phyloP scores from a whole-genome alignment of 2,888 invertebrate genomes.

The Bugula neritina region DNA sequence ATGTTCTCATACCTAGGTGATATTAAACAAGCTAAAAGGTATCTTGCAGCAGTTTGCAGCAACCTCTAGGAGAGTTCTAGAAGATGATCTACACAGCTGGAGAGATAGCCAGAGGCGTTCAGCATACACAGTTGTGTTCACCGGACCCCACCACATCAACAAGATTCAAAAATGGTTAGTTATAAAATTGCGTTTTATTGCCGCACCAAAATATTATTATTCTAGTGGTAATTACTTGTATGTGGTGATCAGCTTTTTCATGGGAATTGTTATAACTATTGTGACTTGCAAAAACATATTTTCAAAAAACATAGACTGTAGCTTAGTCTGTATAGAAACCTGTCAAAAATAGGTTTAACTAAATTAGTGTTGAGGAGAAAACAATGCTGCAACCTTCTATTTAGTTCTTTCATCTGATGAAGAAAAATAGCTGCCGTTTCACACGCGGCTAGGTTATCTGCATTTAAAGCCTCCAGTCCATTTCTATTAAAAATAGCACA shows the following conservation, averaged over 20 bases:
- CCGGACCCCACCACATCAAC: neutral
- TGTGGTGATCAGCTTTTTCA: neutral
- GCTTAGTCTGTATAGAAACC: too few relatives aligned
- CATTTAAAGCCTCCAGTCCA: too few relatives aligned
- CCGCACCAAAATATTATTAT: neutral
- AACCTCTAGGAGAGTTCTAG: slow-evolving; percentile 1
- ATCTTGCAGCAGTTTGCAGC: slow-evolving; percentile 8
- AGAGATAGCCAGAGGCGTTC: slow-evolving; percentile 3
- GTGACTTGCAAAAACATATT: too few relatives aligned
- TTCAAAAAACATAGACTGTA: too few relatives aligned
- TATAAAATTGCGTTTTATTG: neutral
- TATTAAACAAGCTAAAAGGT: neutral
- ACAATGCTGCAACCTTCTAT: too few relatives aligned
- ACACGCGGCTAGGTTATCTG: too few relatives aligned
- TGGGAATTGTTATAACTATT: neutral
- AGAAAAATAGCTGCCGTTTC: too few relatives aligned
- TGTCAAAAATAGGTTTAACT: too few relatives aligned
- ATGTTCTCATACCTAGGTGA: too few relatives aligned
- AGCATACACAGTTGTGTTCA: neutral
- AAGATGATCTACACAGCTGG: slow-evolving; percentile 8
- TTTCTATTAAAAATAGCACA: too few relatives aligned
- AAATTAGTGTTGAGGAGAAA: too few relatives aligned
- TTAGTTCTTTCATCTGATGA: too few relatives aligned
- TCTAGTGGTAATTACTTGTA: neutral
- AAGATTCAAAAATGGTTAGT: slow-evolving; percentile 21